These are phyloP conservation scores for Tenebrio molitor DNA, from an alignment of 1,140 invertebrate species.

Conservation along the genomic window DNA sequence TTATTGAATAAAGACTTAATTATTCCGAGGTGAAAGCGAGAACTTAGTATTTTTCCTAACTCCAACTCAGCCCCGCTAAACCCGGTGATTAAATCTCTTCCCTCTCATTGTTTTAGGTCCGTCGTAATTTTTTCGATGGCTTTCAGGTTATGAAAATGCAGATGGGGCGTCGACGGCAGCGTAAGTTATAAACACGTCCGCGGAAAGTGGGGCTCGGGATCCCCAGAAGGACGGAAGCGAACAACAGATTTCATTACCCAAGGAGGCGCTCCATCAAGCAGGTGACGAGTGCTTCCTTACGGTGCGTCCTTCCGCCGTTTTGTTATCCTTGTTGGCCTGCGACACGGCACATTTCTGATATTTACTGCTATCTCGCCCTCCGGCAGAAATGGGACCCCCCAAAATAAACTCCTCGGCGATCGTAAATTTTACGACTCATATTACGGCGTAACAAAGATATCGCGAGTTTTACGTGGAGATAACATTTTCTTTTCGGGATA, in stretches of 20 bases:
- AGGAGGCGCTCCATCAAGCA: conserved; percentile 40
- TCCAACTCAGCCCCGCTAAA: no score
- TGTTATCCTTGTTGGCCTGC: conserved; percentile 32
- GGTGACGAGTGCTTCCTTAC: conserved; percentile 43
- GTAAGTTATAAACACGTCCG: conserved; percentile 11
- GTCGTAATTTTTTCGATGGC: no score
- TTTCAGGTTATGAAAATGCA: conserved; percentile 30
- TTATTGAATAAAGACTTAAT: not conserved
- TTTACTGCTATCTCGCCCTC: conserved; percentile 28
- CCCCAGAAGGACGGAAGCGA: conserved; percentile 25
- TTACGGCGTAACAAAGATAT: conserved; percentile 33
- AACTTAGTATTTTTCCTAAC: no score
- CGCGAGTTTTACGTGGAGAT: conserved; percentile 29
- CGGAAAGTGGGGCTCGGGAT: not conserved
- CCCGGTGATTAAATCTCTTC: no score
- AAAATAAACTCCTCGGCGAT: conserved; percentile 24
- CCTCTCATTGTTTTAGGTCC: no score
- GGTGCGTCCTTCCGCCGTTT: conserved; percentile 32
- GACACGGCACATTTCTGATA: conserved; percentile 26
- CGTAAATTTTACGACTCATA: conserved; percentile 36
- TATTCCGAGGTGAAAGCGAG: not conserved
- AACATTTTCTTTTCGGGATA: conserved; percentile 9
- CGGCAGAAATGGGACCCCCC: not conserved
- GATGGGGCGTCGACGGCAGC: not conserved
- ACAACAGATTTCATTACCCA: conserved; percentile 46